Conservation (phyloP, 1,140 invertebrate genomes). For the Eubasilissa regina region DNA sequence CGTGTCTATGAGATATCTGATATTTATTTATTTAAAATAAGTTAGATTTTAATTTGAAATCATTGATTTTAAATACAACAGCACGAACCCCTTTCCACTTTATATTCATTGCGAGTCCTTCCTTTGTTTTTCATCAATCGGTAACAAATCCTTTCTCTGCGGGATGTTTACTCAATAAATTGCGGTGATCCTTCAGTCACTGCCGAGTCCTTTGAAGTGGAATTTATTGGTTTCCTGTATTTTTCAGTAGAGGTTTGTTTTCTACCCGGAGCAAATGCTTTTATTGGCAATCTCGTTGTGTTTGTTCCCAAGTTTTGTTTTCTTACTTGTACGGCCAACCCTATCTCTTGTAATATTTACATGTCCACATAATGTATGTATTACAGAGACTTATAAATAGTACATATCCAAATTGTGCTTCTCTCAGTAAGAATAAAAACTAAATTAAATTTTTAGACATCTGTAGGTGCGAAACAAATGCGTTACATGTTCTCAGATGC, state of each 20-base stretch:
- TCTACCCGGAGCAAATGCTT: constrained; percentile 12
- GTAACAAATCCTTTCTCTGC: constrained; percentile 17
- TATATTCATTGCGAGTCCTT: constrained; percentile 5
- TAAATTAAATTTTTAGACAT: too few relatives aligned
- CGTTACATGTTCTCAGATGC: too few relatives aligned
- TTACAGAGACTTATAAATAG: too few relatives aligned
- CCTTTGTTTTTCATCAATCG: constrained; percentile 30
- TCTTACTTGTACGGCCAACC: not conserved
- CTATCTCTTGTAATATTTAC: constrained; percentile 8
- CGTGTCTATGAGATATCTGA: too few relatives aligned
- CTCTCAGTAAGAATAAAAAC: too few relatives aligned
- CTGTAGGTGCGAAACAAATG: too few relatives aligned
- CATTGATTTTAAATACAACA: too few relatives aligned
- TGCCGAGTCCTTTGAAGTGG: constrained; percentile 22
- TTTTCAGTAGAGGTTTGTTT: constrained; percentile 17
- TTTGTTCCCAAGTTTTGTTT: constrained; percentile 26
- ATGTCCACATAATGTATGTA: too few relatives aligned
- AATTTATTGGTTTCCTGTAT: constrained; percentile 38
- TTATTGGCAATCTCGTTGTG: constrained; percentile 30
- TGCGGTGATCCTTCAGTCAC: constrained; percentile 7
- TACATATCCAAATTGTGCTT: too few relatives aligned
- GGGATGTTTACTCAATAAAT: constrained; percentile 37
- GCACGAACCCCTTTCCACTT: too few relatives aligned
- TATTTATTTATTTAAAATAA: too few relatives aligned
- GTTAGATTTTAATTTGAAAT: too few relatives aligned